These are phyloP conservation scores for Cosmia pyralina DNA, from an alignment of 2,888 invertebrate species.

Conservation along the genomic window DNA sequence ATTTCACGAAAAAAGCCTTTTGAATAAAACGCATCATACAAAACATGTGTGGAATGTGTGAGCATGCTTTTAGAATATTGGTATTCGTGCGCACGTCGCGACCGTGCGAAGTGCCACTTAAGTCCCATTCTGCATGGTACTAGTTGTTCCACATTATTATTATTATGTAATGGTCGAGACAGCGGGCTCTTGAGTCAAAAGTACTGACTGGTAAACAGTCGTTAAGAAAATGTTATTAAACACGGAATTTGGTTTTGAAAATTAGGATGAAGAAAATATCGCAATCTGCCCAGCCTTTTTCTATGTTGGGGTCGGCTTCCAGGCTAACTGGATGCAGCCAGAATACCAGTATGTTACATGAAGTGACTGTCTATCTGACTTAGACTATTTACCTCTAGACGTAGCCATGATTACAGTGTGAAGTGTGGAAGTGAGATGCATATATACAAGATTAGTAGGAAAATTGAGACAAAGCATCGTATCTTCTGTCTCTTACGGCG, in stretches of 20 bases:
- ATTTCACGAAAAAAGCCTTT: conserved; percentile 50
- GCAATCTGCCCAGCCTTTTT: not conserved
- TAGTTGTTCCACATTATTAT: conserved; percentile 69
- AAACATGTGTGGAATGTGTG: conserved; percentile 66
- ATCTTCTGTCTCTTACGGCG: too few relatives aligned
- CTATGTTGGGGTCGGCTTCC: not conserved
- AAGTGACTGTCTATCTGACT: not conserved
- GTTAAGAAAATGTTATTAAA: conserved; percentile 5
- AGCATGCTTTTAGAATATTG: conserved; percentile 78
- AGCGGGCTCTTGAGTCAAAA: conserved; percentile 25
- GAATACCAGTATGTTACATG: not conserved
- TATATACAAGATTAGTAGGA: too few relatives aligned
- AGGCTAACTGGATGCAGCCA: not conserved
- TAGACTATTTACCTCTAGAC: too few relatives aligned
- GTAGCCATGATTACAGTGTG: too few relatives aligned
- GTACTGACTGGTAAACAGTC: conserved; percentile 34
- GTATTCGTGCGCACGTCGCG: conserved; percentile 71
- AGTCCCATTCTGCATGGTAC: conserved; percentile 51
- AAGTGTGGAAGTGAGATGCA: too few relatives aligned
- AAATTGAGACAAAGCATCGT: too few relatives aligned
- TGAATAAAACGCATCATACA: conserved; percentile 65
- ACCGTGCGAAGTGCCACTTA: conserved; percentile 69
- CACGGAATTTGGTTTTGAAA: not conserved
- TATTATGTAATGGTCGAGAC: conserved; percentile 53
- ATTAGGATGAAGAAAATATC: not conserved